These are phyloP conservation scores for Strix aluco DNA, from an alignment of 2,113 vertebrate genomes.

Conservation along the genomic window DNA sequence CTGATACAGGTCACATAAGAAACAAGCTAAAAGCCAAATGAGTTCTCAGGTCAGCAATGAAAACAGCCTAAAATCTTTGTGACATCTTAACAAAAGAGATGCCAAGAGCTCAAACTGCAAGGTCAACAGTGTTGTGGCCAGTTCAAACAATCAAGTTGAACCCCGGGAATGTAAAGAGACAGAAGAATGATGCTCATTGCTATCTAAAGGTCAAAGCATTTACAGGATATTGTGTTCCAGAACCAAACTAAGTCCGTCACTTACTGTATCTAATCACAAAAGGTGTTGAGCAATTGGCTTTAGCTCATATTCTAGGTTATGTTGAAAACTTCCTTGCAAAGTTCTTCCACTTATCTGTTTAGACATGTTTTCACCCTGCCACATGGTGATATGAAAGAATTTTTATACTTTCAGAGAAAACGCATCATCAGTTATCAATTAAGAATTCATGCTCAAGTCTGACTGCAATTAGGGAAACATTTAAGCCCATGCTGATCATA, in stretches of 20 bases:
- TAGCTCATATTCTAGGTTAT: neutral
- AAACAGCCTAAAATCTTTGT: constrained; percentile 75
- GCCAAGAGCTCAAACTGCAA: constrained; percentile 63
- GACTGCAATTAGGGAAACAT: neutral
- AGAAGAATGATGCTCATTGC: constrained; percentile 26
- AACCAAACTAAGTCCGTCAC: neutral
- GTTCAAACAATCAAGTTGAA: constrained; percentile 72
- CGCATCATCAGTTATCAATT: neutral
- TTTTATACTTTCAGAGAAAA: neutral
- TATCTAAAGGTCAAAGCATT: constrained; percentile 3
- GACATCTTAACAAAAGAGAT: constrained; percentile 76
- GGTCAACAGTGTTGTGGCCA: constrained; percentile 65
- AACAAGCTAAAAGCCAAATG: constrained; percentile 64
- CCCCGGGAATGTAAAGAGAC: constrained; percentile 45
- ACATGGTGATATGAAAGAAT: neutral
- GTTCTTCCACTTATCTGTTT: neutral
- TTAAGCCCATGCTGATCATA: neutral
- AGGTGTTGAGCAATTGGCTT: neutral
- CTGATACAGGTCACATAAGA: neutral
- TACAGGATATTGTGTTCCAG: constrained; percentile 6
- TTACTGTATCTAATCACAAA: neutral
- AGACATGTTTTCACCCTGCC: neutral
- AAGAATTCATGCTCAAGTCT: neutral
- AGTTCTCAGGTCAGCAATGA: constrained; percentile 68
- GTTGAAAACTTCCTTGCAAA: neutral